These are phyloP conservation scores for Sitodiplosis mosellana DNA, from an alignment of 1,140 invertebrate species.

Conservation along the genomic window DNA sequence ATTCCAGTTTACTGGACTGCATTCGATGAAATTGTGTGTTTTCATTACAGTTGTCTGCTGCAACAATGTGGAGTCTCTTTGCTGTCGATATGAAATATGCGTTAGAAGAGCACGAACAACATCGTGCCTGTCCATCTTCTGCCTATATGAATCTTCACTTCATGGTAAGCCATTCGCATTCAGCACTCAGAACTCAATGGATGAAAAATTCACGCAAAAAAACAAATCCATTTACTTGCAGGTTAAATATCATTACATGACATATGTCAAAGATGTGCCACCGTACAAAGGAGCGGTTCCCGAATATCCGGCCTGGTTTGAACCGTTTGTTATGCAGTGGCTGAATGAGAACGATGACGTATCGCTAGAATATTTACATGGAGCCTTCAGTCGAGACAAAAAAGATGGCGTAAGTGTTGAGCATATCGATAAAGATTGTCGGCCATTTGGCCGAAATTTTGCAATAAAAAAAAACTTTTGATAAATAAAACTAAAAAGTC, in stretches of 20 bases:
- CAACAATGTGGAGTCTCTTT: conserved; percentile 94
- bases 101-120: conserved; percentile 92
- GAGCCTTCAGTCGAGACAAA: conserved; percentile 96
- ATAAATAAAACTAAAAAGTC: no score
- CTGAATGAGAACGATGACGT: conserved; percentile 99
- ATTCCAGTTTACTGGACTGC: no score
- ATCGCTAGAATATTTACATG: conserved; percentile 94
- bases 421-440: no score
- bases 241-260: conserved; percentile 96
- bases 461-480: no score
- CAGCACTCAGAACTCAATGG: neutral
- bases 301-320: conserved; percentile 98
- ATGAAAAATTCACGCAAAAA: neutral
- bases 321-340: conserved; percentile 99
- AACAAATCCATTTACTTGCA: conserved; percentile 9
- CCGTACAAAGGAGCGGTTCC: conserved; percentile 86
- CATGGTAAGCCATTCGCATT: conserved; percentile 31
- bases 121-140: conserved; percentile 88
- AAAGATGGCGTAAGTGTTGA: conserved; percentile 75
- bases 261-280: conserved; percentile 96
- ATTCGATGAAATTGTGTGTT: no score
- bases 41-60: conserved; percentile 70
- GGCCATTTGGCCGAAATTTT: no score
- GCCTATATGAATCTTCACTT: conserved; percentile 99
- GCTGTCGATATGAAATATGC: conserved; percentile 97